These are phyloP conservation scores for Oenanthe oenanthe DNA, from an alignment of 2,113 vertebrate species.

Conservation along the genomic window DNA sequence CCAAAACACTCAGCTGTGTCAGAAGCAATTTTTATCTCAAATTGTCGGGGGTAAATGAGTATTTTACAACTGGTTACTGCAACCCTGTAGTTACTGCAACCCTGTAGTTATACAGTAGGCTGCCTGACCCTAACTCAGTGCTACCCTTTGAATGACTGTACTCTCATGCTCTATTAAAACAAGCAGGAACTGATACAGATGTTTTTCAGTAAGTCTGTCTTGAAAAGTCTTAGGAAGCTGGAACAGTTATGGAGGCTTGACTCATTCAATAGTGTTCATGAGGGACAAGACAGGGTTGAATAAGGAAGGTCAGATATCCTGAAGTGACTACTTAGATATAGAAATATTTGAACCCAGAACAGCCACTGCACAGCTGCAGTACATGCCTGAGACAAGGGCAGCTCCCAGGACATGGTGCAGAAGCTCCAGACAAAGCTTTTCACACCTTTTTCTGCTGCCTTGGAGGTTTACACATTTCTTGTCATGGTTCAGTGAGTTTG, in stretches of 20 bases:
- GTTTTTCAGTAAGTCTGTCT: background rate
- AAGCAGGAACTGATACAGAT: fast-evolving
- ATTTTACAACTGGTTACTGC: background rate
- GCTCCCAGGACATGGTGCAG: background rate
- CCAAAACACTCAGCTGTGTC: background rate
- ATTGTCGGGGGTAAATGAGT: background rate
- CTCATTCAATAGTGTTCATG: background rate
- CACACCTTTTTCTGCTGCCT: background rate
- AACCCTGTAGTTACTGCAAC: background rate
- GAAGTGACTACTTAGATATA: background rate
- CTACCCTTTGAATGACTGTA: background rate
- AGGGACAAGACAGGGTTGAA: background rate
- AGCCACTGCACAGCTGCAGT: background rate
- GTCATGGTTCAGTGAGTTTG: background rate
- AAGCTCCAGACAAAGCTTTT: background rate
- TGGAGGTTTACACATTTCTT: background rate
- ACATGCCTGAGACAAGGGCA: background rate
- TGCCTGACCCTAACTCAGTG: background rate
- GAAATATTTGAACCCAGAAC: background rate
- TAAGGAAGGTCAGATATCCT: background rate
- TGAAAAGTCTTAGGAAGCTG: background rate
- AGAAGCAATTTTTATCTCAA: background rate
- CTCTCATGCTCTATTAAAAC: background rate
- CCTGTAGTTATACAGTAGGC: background rate
- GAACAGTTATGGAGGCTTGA: background rate